Evolutionary conservation across 2,888 invertebrate genomes (phyloP), one percentile per base, ranked within the genome.

Genomic region (Limulus polyphemus): DNA sequence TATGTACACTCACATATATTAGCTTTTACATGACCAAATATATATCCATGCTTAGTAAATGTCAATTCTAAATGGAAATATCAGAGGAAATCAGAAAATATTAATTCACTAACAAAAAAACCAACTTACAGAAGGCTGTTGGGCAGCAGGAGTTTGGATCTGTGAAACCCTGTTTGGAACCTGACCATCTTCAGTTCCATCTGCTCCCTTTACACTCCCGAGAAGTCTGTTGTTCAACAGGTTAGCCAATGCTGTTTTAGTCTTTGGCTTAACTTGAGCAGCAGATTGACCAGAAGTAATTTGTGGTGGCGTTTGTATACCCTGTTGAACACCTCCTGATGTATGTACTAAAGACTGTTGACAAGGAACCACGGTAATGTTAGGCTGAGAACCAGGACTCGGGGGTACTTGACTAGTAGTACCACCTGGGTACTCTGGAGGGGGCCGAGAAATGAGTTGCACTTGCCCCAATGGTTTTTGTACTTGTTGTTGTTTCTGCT

Each of bases 231-330:
- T 92, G 72, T 87, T 92, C 65, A 95, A 80, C 88, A 95, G 90
- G 75, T 94, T 92, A 14, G 94, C 94, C 62, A 97, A 79, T 0
- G 95, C 95, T 0, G 94, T 94, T 80, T 95, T 97, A 4, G 93
- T 91, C 78, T 91, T 91, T 0, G 88, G 84, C 2, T 16, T 54
- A 54, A 54, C 54, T 11, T 54, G 54, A 54, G 54, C 16, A 54
- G 4, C 32, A 54, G 16, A 32, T 5, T 11, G 16, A 11, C 11
- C 11, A 11, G 12, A 56, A 9, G 50, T 54, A 10, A 51, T 52
- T 52, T 57, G 46, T 16, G 61, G 68, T 51, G 65, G 64, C 48
- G 65, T 63, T 51, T 62, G 64, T 47, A 61, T 51, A 17, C 11
- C 17, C 32, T 11, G 54, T 54, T 54, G 54, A 54, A 54, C 11